These are phyloP conservation scores for Diadumene lineata DNA, from an alignment of 92 coral and sea anemone genomes.

Conservation along the genomic window DNA sequence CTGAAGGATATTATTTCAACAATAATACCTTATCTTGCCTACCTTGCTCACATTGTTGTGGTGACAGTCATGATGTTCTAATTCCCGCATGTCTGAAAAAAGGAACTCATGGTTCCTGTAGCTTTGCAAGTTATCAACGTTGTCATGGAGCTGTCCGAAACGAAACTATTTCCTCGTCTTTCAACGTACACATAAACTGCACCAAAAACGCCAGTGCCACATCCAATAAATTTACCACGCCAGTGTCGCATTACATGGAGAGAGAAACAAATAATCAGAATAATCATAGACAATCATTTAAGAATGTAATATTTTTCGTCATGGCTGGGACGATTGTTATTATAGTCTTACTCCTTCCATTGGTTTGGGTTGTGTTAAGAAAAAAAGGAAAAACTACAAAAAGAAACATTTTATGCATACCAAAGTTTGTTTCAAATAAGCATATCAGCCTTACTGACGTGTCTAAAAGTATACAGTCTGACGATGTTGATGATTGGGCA, in stretches of 20 bases:
- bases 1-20: slow-evolving; percentile 22
- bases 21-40: slow-evolving; percentile 25
- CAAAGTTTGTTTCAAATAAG: neutral
- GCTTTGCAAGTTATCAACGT: neutral
- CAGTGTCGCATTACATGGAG: no score
- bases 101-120: slow-evolving; percentile 60
- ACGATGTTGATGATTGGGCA: slow-evolving; percentile 24
- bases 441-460: neutral
- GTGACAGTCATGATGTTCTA: slow-evolving; percentile 40
- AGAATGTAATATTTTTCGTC: no score
- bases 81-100: slow-evolving; percentile 45
- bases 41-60: slow-evolving; percentile 74
- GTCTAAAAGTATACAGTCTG: slow-evolving; percentile 7
- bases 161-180: no score
- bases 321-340: no score
- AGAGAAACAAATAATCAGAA: no score
- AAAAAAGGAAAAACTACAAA: neutral
- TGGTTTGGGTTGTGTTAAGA: neutral
- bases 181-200: no score
- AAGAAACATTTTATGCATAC: neutral
- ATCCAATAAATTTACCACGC: no score
- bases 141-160: neutral
- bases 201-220: no score
- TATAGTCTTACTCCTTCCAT: neutral
- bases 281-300: no score